Percentiles rank a stretch among this genome's conserved stretches.
phyloP scores from a whole-genome alignment of 1,140 invertebrate species.

The Branchinecta lynchi region DNA sequence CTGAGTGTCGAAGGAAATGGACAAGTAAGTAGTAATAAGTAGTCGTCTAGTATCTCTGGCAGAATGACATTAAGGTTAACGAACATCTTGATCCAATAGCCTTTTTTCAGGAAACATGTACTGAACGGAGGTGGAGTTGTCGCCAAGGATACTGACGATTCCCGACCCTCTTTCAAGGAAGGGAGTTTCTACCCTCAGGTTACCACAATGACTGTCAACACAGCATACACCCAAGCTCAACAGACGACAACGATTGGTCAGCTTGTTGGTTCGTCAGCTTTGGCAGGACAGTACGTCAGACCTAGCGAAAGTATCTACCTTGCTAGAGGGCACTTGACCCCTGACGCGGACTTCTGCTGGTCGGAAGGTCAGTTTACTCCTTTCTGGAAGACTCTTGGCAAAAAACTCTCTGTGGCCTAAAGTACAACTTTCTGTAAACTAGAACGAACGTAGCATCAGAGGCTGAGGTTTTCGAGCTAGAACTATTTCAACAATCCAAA shows the following conservation, averaged over 20 bases:
- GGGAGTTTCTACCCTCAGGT: constrained; percentile 24
- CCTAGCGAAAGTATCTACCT: constrained; percentile 19
- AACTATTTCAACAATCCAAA: no score
- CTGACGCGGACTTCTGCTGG: constrained; percentile 21
- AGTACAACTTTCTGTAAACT: no score
- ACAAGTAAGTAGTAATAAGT: no score
- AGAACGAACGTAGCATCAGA: no score
- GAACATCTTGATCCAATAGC: no score
- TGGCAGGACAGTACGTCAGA: neutral
- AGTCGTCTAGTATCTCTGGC: no score
- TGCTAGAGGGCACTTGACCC: constrained; percentile 21
- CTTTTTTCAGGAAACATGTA: neutral
- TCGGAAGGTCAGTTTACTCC: constrained; percentile 12
- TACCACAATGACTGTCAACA: constrained; percentile 20
- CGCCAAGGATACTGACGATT: constrained; percentile 13
- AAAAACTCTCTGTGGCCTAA: constrained; percentile 23
- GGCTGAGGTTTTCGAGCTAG: no score
- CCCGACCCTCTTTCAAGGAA: constrained; percentile 23
- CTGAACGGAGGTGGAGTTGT: no score
- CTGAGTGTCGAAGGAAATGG: no score
- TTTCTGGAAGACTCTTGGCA: no score
- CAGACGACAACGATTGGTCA: constrained; percentile 13
- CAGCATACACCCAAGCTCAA: constrained; percentile 23
- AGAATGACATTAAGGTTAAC: no score
- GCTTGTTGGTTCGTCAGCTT: neutral